Evolutionary conservation across 2,888 invertebrate species (phyloP), one percentile per base, ranked within the genome.

Genomic region (Lycocerus yunnanus): DNA sequence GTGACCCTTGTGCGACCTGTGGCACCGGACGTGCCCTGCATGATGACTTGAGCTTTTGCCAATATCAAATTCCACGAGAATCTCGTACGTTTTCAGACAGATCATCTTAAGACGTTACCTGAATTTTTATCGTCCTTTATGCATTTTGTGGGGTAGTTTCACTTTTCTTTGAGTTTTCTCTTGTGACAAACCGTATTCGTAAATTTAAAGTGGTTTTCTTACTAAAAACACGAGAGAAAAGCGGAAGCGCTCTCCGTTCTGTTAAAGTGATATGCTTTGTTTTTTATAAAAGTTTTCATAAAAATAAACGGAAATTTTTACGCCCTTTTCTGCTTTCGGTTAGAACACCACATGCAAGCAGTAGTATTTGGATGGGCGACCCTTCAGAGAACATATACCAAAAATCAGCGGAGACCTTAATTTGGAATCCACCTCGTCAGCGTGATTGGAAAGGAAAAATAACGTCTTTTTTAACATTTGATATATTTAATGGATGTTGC

Each of bases 1-100:
- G 77, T 76, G 77, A 75, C 78, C 43, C 43, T 74, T 78, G 77
- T 69, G 69, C 78, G 79, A 81, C 78, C 80, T 75, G 80, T 77
- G 73, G 74, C 78, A 78, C 76, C 76, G 75, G 78, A 80, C 79
- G 79, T 80, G 80, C 70, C 73, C 75, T 71, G 80, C 78, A 80
- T 78, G 77, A 72, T 66, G 71, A 69, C 61, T 74, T 61, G 68
- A 75, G 72, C 60, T 70, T 63, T 63, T 74, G 73, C 74, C 20
- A 71, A 58, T 76, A 75, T 72, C 78, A 73, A 77, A 78, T 78
- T 78, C 78, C 73, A 74, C 58, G 71, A 71, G 75, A 72, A 74
- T 75, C 75, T 72, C 70, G 71, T 71, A 72, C 66, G 70, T 75
- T 75, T 75, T 68, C 66, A 78, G 69, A 78, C 76, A 69, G 72